These are phyloP conservation scores for Apodemia zela DNA, from an alignment of 2,888 invertebrate genomes.

Conservation along the genomic window DNA sequence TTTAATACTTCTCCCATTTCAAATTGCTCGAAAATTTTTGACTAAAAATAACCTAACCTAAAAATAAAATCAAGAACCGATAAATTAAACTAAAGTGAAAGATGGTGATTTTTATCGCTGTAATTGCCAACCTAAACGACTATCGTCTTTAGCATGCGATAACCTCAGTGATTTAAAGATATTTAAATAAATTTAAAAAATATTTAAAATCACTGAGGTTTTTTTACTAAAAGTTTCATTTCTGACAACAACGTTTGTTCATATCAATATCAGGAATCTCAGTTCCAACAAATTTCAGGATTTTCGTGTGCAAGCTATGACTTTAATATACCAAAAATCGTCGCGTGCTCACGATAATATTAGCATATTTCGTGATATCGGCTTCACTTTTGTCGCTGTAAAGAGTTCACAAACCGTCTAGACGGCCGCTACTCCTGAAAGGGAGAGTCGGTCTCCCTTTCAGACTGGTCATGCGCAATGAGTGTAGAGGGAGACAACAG, in stretches of 20 bases:
- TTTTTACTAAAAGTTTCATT: no score
- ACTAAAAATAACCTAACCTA: no score
- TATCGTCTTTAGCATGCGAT: no score
- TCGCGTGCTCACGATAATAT: conserved; percentile 29
- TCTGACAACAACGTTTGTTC: neutral
- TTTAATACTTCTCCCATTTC: no score
- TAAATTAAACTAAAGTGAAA: no score
- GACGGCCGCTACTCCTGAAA: conserved; percentile 73
- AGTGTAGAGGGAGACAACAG: conserved; percentile 58
- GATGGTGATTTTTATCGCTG: no score
- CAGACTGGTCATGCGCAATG: conserved; percentile 69
- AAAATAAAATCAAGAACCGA: no score
- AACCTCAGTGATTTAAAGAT: no score
- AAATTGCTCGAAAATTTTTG: no score
- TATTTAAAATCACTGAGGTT: no score
- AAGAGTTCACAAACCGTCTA: conserved; percentile 76
- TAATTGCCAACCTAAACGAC: no score
- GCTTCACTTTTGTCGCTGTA: conserved; percentile 40
- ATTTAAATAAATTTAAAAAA: no score
- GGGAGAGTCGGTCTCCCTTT: conserved; percentile 54
- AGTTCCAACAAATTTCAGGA: neutral
- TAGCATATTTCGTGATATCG: conserved; percentile 15
- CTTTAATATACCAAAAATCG: conserved; percentile 14
- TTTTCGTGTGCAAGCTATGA: conserved; percentile 3
- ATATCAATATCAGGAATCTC: neutral